These are phyloP conservation scores for Xestia c-nigrum DNA, from an alignment of 2,888 invertebrate genomes.

Conservation along the genomic window DNA sequence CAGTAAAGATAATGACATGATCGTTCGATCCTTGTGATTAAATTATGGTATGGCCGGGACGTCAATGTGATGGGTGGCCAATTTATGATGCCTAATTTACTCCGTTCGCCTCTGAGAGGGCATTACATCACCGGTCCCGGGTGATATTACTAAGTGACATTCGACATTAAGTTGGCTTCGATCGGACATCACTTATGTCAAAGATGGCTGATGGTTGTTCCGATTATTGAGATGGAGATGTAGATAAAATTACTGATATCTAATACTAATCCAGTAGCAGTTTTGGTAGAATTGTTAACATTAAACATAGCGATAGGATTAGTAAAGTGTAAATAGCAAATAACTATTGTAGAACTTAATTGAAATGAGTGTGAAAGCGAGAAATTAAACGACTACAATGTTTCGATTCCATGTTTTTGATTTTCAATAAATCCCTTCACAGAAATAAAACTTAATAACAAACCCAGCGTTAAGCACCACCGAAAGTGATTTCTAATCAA, in stretches of 20 bases:
- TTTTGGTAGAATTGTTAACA: neutral
- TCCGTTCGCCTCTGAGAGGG: conserved; percentile 49
- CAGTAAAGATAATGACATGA: conserved; percentile 57
- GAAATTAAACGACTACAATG: neutral
- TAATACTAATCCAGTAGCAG: neutral
- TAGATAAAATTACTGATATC: neutral
- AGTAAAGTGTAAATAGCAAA: neutral
- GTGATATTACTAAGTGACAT: conserved; percentile 61
- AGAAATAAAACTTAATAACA: conserved; percentile 12
- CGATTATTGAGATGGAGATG: conserved; percentile 6
- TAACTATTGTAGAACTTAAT: neutral
- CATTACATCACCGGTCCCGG: conserved; percentile 51
- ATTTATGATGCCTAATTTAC: conserved; percentile 63
- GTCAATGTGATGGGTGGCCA: conserved; percentile 59
- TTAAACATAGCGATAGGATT: neutral
- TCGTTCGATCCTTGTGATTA: conserved; percentile 57
- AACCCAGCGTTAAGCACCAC: conserved; percentile 1
- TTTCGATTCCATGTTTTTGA: neutral
- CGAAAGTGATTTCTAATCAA: conserved; percentile 49
- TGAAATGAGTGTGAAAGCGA: conserved; percentile 16
- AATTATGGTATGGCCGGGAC: conserved; percentile 50
- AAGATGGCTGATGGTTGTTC: conserved; percentile 14
- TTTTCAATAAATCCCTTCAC: conserved; percentile 1
- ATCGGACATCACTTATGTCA: conserved; percentile 49
- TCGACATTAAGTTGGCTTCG: conserved; percentile 49